Evolutionary conservation across 2,888 invertebrate genomes (phyloP), one percentile per base, ranked within the genome.

Genomic region (Norana najaformis): DNA sequence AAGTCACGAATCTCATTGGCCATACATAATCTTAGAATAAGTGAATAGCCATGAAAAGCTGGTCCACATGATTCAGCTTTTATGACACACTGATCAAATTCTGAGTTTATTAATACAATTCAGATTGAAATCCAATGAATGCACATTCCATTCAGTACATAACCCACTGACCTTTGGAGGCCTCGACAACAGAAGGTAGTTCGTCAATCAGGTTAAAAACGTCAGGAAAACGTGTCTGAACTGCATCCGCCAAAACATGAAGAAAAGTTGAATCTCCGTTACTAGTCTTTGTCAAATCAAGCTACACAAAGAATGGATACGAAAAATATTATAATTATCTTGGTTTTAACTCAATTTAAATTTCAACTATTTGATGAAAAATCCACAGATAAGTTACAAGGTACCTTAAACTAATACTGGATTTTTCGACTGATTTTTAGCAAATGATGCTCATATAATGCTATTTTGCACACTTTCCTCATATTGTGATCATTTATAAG

Each of bases 231-330:
- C 93, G 93, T 38, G 91, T 92, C 91, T 93, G 92, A 34, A 94
- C 93, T 4, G 94, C 94, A 83, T 94, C 93, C 0, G 94, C 94
- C 89, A 95, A 92, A 0, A 94, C 94, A 91, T 94, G 93, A 30
- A 95, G 93, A 91, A 95, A 94, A 82, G 94, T 94, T 2, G 93
- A 93, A 91, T 94, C 94, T 91, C 94, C 94, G 92, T 94, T 94
- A 0, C 93, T 92, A 2, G 95, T 94, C 92, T 94, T 95, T 13
- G 94, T 95, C n/a, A 93, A 92, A 83, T 95, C 95, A 90, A 95
- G 92, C 94, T 95, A 92, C 30, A 88, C 35, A 41, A 16, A 38
- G 34, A 83, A 38, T 35, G 13, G 18, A 36, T 20, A n/a, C 18
- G n/a, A n/a, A 36, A 13, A 23, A 23, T 18, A 23, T 36, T 34